phyloP scores from a whole-genome alignment of 2,888 invertebrate genomes.

The Perithous albicinctus region DNA sequence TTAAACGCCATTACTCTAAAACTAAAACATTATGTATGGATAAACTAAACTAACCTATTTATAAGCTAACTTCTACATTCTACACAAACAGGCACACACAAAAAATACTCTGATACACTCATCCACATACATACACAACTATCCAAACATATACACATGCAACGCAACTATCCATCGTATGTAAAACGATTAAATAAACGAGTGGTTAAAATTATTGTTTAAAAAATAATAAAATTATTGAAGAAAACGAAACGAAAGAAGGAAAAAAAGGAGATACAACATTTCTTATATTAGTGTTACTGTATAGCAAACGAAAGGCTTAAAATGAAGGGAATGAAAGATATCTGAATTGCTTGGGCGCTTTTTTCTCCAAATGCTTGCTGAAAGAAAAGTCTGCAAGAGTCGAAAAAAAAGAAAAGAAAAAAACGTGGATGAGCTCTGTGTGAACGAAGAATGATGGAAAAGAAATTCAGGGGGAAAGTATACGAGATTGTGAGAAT shows the following conservation, averaged over 20 bases:
- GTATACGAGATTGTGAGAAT: constrained; percentile 21
- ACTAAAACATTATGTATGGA: constrained; percentile 75
- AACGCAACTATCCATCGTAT: constrained; percentile 79
- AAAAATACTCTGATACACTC: constrained; percentile 4
- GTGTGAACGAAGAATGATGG: not conserved
- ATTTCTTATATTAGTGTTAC: constrained; percentile 14
- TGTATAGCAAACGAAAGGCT: not conserved
- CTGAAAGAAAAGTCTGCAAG: constrained; percentile 5
- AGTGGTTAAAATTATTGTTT: constrained; percentile 84
- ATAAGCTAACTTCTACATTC: constrained; percentile 83
- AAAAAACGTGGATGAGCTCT: constrained; percentile 1
- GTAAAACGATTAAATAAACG: constrained; percentile 84
- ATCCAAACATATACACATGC: constrained; percentile 74
- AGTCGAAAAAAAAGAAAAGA: constrained; percentile 5
- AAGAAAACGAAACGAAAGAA: constrained; percentile 31
- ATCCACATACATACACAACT: constrained; percentile 54
- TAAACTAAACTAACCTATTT: constrained; percentile 83
- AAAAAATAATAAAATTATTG: constrained; percentile 80
- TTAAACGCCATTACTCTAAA: constrained; percentile 81
- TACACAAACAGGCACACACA: constrained; percentile 76
- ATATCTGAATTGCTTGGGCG: not conserved
- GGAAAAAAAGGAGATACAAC: constrained; percentile 15
- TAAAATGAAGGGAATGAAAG: not conserved
- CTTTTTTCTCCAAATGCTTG: constrained; percentile 16
- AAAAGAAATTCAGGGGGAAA: constrained; percentile 26